Evolutionary conservation across 2,113 vertebrate species (phyloP), one percentile per base, ranked within the genome.

Genomic region (Jacana jacana): DNA sequence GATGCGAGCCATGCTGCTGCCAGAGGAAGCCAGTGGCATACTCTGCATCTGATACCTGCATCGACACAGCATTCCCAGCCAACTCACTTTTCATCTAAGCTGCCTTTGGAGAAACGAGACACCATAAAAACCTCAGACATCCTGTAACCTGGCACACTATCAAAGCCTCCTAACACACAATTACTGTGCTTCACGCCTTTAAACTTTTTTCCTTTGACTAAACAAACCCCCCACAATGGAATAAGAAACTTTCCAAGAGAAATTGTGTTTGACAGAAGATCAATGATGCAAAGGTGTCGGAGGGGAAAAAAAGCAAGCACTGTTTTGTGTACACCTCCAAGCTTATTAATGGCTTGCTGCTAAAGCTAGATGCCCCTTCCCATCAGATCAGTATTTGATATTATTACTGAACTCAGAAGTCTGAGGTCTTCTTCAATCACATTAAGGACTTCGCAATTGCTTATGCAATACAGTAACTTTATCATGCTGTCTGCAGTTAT

Each of bases 211-310:
- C 63, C 79, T 97, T 93, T 94, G 91, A 90, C 91, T 95, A 95
- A 96, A 96, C 90, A 97, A 92, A 97, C 91, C 18, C 60, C 71
- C 81, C 92, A 93, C 92, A 97, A 96, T 61, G 63, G 91, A 93
- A 51, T 91, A 95, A 92, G 87, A 95, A 97, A 95, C 91, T 95
- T 94, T 91, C 83, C 84, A 90, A 88, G 86, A 97, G 92, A 93
- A 96, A 96, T 44, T 73, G 58, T 87, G 63, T 85, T 93, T 95
- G 93, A 97, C 91, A 95, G 94, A 94, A 95, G 95, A 97, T 96
- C 95, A 97, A 95, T 91, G 93, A 72, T 87, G 85, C 91, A 63
- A 64, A 94, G 87, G 68, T 84, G 89, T 83, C 71, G 79, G n/a
- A 92, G 68, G 79, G 46, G 42, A 42, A 92, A 87, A 81, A 94